These are phyloP conservation scores for Sminthurinus signatus DNA, from an alignment of 1,140 invertebrate genomes.

Conservation along the genomic window DNA sequence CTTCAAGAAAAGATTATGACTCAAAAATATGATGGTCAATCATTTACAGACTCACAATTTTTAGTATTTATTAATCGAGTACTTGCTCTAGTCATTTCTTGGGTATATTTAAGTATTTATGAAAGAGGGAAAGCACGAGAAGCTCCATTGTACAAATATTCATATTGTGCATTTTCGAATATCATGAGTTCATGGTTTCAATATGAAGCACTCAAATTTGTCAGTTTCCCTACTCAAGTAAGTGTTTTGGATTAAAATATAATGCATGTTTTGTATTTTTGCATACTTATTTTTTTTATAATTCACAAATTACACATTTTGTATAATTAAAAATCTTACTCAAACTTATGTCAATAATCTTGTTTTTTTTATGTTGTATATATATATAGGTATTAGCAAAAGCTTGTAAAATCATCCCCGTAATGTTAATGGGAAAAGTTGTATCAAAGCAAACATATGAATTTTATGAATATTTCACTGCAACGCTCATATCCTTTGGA, in stretches of 20 bases:
- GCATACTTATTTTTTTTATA: too few species aligned
- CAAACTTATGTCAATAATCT: too few species aligned
- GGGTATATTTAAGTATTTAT: slow-evolving; percentile 55
- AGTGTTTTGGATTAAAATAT: too few species aligned
- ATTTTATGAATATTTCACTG: slow-evolving; percentile 87
- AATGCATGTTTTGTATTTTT: too few species aligned
- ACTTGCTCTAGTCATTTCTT: slow-evolving; percentile 70
- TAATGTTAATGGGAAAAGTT: slow-evolving; percentile 96
- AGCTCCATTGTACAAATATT: slow-evolving; percentile 92
- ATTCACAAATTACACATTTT: too few species aligned
- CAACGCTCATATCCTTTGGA: slow-evolving; percentile 80
- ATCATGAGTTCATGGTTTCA: slow-evolving; percentile 99
- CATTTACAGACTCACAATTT: slow-evolving; percentile 91
- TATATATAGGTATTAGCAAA: slow-evolving; percentile 86
- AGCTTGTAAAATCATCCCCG: slow-evolving; percentile 91
- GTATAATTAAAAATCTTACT: too few species aligned
- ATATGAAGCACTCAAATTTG: slow-evolving; percentile 97
- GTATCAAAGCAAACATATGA: slow-evolving; percentile 82
- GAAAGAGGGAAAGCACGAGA: slow-evolving; percentile 55
- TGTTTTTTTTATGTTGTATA: too few species aligned
- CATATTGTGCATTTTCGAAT: slow-evolving; percentile 94
- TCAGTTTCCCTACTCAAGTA: slow-evolving; percentile 95
- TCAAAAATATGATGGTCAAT: slow-evolving; percentile 55
- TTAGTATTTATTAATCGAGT: slow-evolving; percentile 90
- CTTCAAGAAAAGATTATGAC: slow-evolving; percentile 92